Evolutionary conservation across 2,797 vertebrate genomes (phyloP), one percentile per base, ranked within the genome.

Genomic region (Diplodus sargus): DNA sequence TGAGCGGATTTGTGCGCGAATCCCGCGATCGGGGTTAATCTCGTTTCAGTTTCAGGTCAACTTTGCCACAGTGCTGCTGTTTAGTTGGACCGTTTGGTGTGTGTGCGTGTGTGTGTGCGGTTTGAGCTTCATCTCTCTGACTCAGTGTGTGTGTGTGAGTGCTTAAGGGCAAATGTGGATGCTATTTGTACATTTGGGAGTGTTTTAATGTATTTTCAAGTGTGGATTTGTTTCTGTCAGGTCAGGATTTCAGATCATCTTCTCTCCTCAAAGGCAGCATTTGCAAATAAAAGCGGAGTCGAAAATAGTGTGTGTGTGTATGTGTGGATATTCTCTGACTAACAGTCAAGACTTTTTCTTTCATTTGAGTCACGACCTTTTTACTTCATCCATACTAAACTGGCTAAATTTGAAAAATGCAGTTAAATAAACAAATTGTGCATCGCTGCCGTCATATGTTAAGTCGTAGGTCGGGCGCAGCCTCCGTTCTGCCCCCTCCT

Each of bases 21-120:
- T 76, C 65, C 86, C 14, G 75, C 47, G 84, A 89, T 84, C 81
- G 58, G 84, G 86, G 91, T 93, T 93, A 92, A 93, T 93, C 92
- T 88, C 8, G 86, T 87, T 83, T 81, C 79, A 70, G 82, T 85
- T 89, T 85, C 72, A 60, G 91, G 89, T 91, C 90, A 91, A 85
- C 90, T 82, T 80, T 78, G 60, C 81, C 85, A 79, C 78, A 61
- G 54, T 8, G 66, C 74, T 56, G 72, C 45, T 69, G 75, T 78
- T 76, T 25, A 25, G 71, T 62, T 34, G 65, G 66, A 49, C 69
- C 48, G 68, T 76, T 81, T 34, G 22, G 74, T 66, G 76, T 6
- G 18, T 54, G 22, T 23, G 66, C 8, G 47, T 16, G 22, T 47
- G 23, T 9, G 60, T 13, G 76, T 6, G 23, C 0, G 20, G 53